Percentiles rank a stretch among this genome's conserved stretches.
These are phyloP conservation scores for Pentamera pediparva DNA, from an alignment of 53 echinoderm and acorn worm species.

Conservation along the genomic window DNA sequence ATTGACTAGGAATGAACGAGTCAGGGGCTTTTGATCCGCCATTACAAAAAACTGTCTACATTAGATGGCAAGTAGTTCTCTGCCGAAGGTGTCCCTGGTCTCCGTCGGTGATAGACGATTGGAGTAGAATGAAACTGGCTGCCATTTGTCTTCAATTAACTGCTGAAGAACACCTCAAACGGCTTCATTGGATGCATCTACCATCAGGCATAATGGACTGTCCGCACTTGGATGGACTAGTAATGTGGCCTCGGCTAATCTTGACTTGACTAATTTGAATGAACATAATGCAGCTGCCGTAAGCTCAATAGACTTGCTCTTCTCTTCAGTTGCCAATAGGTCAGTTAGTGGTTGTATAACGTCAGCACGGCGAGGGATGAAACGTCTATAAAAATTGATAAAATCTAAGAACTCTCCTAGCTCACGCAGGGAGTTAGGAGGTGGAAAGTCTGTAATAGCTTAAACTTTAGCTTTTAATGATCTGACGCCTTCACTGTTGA, in stretches of 20 bases:
- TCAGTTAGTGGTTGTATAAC: constrained; percentile 24
- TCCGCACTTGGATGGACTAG: background rate
- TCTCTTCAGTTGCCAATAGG: background rate
- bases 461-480: background rate
- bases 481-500: background rate
- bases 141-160: constrained; percentile 28
- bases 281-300: background rate
- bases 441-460: background rate
- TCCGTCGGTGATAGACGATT: constrained; percentile 19
- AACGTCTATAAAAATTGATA: background rate
- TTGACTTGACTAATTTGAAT: background rate
- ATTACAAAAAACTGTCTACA: constrained; percentile 29
- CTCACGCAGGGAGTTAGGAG: background rate
- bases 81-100: constrained; percentile 38
- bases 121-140: constrained; percentile 37
- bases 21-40: constrained; percentile 39
- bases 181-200: constrained; percentile 32
- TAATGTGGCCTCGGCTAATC: background rate
- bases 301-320: background rate
- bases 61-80: constrained; percentile 42
- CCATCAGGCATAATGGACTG: constrained; percentile 12
- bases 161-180: constrained; percentile 41
- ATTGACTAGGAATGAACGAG: constrained; percentile 14
- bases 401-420: constrained; percentile 1
- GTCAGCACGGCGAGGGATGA: constrained; percentile 1